Evolutionary conservation across 2,113 vertebrate species (phyloP), one percentile per base, ranked within the genome.

Genomic region (Elephantulus edwardii): DNA sequence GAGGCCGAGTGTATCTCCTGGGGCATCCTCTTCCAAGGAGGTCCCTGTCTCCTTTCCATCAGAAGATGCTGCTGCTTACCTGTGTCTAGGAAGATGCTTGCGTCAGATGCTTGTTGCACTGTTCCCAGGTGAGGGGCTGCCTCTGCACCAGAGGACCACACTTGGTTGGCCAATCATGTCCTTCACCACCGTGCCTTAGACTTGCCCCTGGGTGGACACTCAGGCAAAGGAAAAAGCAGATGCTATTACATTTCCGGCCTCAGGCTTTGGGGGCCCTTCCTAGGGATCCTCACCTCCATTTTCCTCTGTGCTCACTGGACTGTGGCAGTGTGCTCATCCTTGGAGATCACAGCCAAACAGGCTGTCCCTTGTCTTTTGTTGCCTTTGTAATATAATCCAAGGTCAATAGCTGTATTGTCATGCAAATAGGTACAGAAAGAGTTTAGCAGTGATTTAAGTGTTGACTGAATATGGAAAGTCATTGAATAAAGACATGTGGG

Each of bases 171-270:
- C 93, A 35, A 1, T 70, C 90, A 14, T 35, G 88, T 88, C 86
- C 90, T 93, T 92, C 56, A 93, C 90, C 95, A 38, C 94, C 86
- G 94, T 96, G 95, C 96, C 96, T 96, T 95, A 92, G 82, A 68
- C 12, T 46, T 35, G 10, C 89, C 83, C 72, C 3, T 38, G 28
- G 66, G 30, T 20, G 83, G 86, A 79, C 44, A 66, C n/a, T n/a
- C 58, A 60, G n/a, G 58, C 74, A 79, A 60, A 80, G 71, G 77
- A 52, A 33, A 84, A 52, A 62, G n/a, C 76, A 88, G 92, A 54
- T 28, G 30, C 70, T 19, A 35, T n/a, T n/a, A n/a, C n/a, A n/a
- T n/a, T n/a, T n/a, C n/a, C n/a, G 83, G 83, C 82, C 76, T 85
- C 52, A 10, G 79, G 76, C 91, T 78, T 42, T 90, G 80, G 86